A percentile compares a stretch with the other conserved stretches of the same genome.
These are phyloP conservation scores for Euwallacea fornicatus DNA, from an alignment of 1,140 invertebrate genomes.

Conservation along the genomic window DNA sequence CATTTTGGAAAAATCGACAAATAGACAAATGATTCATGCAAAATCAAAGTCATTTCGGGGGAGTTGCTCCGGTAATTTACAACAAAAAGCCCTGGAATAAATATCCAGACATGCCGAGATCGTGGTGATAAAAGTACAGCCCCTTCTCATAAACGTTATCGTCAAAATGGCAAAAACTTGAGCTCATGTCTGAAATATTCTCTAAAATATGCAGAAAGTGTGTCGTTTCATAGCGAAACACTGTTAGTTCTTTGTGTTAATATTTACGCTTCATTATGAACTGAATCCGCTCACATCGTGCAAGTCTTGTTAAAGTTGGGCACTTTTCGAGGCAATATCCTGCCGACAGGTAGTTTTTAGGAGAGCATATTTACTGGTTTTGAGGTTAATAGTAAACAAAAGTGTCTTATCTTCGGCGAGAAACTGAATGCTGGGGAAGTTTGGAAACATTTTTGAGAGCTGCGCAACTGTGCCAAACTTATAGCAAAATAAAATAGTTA, in stretches of 20 bases:
- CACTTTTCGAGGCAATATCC: conserved; percentile 31
- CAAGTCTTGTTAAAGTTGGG: conserved; percentile 37
- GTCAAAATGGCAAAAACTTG: conserved; percentile 30
- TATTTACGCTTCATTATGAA: conserved; percentile 49
- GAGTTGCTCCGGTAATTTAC: not conserved
- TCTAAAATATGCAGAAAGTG: conserved; percentile 42
- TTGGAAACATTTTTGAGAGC: not conserved
- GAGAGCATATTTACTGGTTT: conserved; percentile 18
- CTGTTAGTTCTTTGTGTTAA: conserved; percentile 47
- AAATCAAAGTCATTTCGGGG: not conserved
- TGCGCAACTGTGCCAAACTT: not conserved
- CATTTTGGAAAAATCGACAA: too few species aligned
- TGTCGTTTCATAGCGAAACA: conserved; percentile 35
- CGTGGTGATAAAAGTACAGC: conserved; percentile 28
- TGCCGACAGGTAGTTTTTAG: conserved; percentile 29
- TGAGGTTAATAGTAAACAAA: conserved; percentile 12
- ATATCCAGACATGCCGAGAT: conserved; percentile 22
- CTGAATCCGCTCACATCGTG: conserved; percentile 30
- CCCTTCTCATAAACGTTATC: conserved; percentile 27
- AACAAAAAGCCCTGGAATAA: conserved; percentile 10
- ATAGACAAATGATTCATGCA: too few species aligned
- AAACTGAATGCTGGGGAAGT: not conserved
- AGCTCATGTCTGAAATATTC: conserved; percentile 32
- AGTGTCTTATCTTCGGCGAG: conserved; percentile 1
- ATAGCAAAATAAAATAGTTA: too few species aligned